Evolutionary conservation across 1,140 invertebrate genomes (phyloP).

Genomic region (Listronotus oregonensis): DNA sequence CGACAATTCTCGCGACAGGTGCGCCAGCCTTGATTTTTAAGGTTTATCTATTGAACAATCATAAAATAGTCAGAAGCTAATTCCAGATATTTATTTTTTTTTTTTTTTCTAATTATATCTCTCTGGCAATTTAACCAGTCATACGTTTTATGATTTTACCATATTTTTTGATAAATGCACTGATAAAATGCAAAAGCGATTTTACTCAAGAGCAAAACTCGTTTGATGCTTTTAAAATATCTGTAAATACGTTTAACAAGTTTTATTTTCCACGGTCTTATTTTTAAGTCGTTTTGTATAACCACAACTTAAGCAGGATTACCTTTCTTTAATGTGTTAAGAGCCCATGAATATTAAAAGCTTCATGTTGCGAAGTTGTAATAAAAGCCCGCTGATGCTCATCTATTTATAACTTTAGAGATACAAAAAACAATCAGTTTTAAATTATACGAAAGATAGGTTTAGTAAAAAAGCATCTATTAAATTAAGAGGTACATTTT

Average conservation of each 20-base stretch:
- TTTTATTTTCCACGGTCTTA: conserved; percentile 15
- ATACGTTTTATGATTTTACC: conserved; percentile 13
- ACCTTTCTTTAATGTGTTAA: conserved; percentile 16
- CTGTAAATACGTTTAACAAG: conserved; percentile 22
- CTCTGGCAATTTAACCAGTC: conserved; percentile 9
- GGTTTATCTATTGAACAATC: conserved; percentile 24
- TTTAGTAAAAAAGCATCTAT: too few relatives aligned
- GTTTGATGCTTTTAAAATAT: conserved; percentile 22
- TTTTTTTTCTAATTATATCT: conserved; percentile 23
- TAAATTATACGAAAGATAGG: too few relatives aligned
- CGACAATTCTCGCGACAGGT: conserved; percentile 24
- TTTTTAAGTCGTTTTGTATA: conserved; percentile 19
- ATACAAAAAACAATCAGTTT: too few relatives aligned
- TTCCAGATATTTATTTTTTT: neutral
- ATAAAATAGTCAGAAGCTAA: conserved; percentile 16
- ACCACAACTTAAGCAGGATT: conserved; percentile 20
- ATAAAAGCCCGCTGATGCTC: neutral
- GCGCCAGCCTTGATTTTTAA: conserved; percentile 22
- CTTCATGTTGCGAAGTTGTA: neutral
- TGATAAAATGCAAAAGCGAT: conserved; percentile 20
- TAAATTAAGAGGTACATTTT: too few relatives aligned
- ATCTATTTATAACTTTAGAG: neutral
- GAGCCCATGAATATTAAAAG: conserved; percentile 19
- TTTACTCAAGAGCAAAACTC: conserved; percentile 16
- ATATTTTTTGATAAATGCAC: conserved; percentile 27